Conservation (phyloP, 1,140 invertebrate genomes). For the Reticulitermes speratus region DNA sequence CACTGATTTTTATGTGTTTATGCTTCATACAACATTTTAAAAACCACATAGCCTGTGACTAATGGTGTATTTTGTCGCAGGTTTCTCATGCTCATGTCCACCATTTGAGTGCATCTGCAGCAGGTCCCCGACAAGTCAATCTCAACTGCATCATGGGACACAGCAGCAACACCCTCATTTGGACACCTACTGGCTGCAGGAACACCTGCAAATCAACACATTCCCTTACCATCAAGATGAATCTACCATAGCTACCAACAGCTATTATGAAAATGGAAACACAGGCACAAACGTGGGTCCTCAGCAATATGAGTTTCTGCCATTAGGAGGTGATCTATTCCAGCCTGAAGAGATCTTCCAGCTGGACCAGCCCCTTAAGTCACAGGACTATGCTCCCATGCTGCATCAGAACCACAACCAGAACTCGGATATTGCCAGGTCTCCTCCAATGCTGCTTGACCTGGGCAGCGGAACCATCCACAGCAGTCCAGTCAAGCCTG, state of each 20-base stretch:
- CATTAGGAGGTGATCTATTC: conserved; percentile 65
- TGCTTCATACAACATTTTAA: too few relatives aligned
- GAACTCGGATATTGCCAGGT: conserved; percentile 51
- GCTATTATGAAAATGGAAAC: neutral
- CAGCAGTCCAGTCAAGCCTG: conserved; percentile 19
- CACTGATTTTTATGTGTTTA: too few relatives aligned
- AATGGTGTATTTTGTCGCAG: conserved; percentile 41
- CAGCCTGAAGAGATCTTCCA: conserved; percentile 77
- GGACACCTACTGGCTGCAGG: conserved; percentile 37
- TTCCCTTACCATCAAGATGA: conserved; percentile 37
- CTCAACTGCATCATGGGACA: conserved; percentile 26
- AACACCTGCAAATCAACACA: conserved; percentile 32
- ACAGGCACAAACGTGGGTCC: conserved; percentile 7
- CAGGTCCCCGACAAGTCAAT: conserved; percentile 42
- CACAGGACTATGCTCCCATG: neutral
- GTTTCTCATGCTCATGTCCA: conserved; percentile 62
- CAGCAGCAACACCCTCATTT: conserved; percentile 39
- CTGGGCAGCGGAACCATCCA: conserved; percentile 55
- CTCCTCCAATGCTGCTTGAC: conserved; percentile 68
- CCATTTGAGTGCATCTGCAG: conserved; percentile 63
- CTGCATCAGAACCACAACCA: conserved; percentile 18
- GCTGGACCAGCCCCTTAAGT: conserved; percentile 66
- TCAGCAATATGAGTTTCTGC: conserved; percentile 52
- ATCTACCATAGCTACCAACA: conserved; percentile 33
- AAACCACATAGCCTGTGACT: too few relatives aligned